Conservation (phyloP, 2,888 invertebrate species). For the Mythimna ferrago region DNA sequence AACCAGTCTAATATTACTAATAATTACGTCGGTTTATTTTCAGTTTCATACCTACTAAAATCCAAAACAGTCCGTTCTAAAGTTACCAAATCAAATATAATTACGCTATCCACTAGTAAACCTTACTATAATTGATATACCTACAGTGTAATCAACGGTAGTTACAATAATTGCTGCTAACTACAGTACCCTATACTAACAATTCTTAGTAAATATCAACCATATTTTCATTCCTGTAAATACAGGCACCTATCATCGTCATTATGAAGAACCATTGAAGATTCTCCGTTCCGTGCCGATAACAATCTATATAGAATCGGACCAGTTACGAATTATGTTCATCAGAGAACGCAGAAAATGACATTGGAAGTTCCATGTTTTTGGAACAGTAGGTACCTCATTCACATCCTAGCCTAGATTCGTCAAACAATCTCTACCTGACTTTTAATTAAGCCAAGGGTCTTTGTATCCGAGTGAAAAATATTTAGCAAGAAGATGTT, state of each 20-base stretch:
- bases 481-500: not conserved
- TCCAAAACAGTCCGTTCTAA: not conserved
- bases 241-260: not conserved
- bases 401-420: not conserved
- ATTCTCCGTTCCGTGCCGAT: not conserved
- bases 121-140: not conserved
- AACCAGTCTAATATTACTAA: not conserved
- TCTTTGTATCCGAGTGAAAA: not conserved
- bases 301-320: not conserved
- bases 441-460: not conserved
- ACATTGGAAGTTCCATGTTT: not conserved
- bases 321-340: not conserved
- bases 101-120: not conserved
- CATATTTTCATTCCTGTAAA: not conserved
- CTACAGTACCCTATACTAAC: not conserved
- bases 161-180: not conserved
- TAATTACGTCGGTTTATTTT: not conserved
- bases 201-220: not conserved
- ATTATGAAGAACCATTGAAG: not conserved
- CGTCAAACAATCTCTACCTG: not conserved
- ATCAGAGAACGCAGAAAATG: not conserved
- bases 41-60: not conserved
- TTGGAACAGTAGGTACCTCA: not conserved
- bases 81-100: conserved; percentile 6
- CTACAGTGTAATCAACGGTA: not conserved